Conservation (phyloP, 2,888 invertebrate genomes). For the Heliconius cydno region DNA sequence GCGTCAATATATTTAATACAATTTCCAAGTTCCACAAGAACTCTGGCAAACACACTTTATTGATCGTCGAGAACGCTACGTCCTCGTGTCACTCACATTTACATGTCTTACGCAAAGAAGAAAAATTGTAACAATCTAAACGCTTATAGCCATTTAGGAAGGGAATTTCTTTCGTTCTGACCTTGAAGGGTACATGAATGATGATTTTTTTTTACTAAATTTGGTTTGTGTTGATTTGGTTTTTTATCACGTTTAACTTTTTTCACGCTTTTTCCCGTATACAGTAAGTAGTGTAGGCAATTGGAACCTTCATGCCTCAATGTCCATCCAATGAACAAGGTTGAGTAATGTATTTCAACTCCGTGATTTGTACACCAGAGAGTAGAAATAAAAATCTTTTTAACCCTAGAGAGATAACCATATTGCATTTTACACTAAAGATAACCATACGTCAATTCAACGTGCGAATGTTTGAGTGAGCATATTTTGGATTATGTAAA, state of each 20-base stretch:
- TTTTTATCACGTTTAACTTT: neutral
- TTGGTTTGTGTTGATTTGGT: conserved; percentile 48
- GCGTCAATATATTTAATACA: conserved; percentile 22
- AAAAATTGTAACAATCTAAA: conserved; percentile 38
- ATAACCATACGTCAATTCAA: too few species aligned
- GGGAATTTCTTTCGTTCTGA: conserved; percentile 27
- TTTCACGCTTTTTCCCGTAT: neutral
- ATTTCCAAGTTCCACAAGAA: conserved; percentile 15
- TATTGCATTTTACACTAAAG: too few species aligned
- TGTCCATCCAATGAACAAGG: too few species aligned
- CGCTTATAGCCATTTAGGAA: conserved; percentile 39
- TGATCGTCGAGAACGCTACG: conserved; percentile 28
- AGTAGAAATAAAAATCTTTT: too few species aligned
- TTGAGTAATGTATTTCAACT: neutral
- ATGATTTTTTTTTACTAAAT: conserved; percentile 51
- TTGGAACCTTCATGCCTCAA: neutral
- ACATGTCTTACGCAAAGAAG: conserved; percentile 35
- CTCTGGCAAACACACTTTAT: conserved; percentile 18
- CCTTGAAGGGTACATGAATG: conserved; percentile 50
- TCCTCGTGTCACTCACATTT: conserved; percentile 34
- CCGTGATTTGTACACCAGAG: neutral
- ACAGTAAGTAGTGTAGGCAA: too few species aligned
- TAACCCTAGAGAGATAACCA: too few species aligned
- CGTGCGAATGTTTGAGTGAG: too few species aligned
- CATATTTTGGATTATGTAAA: too few species aligned